Evolutionary conservation across 2,888 invertebrate genomes (phyloP).

Genomic region (Drosophila prolongata): DNA sequence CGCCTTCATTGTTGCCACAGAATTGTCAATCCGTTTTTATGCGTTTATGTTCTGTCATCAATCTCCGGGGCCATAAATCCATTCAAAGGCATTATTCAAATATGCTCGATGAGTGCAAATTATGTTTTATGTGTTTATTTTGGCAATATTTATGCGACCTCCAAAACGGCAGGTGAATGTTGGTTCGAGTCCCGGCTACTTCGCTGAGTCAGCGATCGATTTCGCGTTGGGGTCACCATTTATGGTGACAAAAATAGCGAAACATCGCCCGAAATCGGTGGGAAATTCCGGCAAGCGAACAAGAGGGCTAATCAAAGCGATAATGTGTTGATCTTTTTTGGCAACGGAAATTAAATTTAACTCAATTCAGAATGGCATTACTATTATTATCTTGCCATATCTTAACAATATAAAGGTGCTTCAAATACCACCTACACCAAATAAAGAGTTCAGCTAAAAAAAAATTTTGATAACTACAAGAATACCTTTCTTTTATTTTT

Average conservation of each 20-base stretch:
- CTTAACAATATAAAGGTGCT: too few relatives aligned
- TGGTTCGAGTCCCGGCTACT: not conserved
- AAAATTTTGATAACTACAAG: too few relatives aligned
- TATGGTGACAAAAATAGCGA: conserved; percentile 15
- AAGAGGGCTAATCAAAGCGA: conserved; percentile 6
- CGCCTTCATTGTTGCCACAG: not conserved
- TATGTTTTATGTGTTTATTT: conserved; percentile 58
- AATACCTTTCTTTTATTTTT: too few relatives aligned
- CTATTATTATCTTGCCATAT: too few relatives aligned
- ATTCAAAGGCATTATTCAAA: conserved; percentile 33
- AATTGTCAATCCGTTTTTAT: conserved; percentile 19
- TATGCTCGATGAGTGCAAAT: conserved; percentile 25
- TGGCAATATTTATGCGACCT: conserved; percentile 31
- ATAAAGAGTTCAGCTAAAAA: too few relatives aligned
- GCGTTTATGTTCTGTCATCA: conserved; percentile 53
- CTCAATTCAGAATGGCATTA: not conserved
- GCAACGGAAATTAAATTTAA: conserved; percentile 2
- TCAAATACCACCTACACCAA: too few relatives aligned
- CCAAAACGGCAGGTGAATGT: conserved; percentile 23
- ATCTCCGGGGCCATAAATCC: conserved; percentile 54
- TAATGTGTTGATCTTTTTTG: not conserved
- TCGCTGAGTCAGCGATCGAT: conserved; percentile 8
- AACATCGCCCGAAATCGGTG: not conserved
- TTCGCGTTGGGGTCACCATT: conserved; percentile 17
- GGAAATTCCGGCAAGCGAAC: conserved; percentile 12